Base-by-base conservation (phyloP, 2,888 invertebrate genomes). In the Caenorhabditis japonica region DNA sequence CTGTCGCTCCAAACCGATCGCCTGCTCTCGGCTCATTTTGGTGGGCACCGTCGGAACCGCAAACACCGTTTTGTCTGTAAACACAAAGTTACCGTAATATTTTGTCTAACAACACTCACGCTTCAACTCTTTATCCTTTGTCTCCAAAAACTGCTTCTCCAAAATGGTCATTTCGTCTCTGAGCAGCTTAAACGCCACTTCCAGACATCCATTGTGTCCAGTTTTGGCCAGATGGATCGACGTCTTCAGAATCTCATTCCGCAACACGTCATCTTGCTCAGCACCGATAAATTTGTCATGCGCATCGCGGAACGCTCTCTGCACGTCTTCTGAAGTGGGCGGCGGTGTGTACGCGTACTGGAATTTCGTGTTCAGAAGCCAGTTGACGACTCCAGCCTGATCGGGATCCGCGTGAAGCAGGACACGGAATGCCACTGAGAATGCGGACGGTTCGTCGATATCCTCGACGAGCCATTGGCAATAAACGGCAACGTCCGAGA, bases 291-390 rank as follows among this genome's bases (percentile, higher is more conserved):
- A 61, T 7, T 27, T n/a, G 2, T 15, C 1, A 21, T 55, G 34
- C n/a, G 46, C 46, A 5, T 49, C 21, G 10, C 19, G 13, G 36
- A 55, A 55, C 33, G 46, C 44, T 17, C 34, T 34, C 19, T 27
- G 15, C 15, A 70, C 34, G 3, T 62, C 51, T 3, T 49, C 43
- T 0, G 30, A 1, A 5, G 55, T 34, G 23, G 47, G 17, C 27
- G 17, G 30, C 15, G 21, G 7, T 0, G 61, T 21, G 15, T 38
- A 38, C 15, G 64, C 34, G n/a, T 12, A n/a, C 25, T 47, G 27
- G 38, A 66, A 66, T 41, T 60, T 64, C 2, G 41, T 4, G 25
- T 55, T 60, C 10, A 72, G 47, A 8, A 72, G 51, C 72, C 72
- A 72, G 34, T 72, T 72, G 27, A 72, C 43, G 7, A 66, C 60